phyloP scores from a whole-genome alignment of 2,888 invertebrate genomes.

The Ophion ventricosus region DNA sequence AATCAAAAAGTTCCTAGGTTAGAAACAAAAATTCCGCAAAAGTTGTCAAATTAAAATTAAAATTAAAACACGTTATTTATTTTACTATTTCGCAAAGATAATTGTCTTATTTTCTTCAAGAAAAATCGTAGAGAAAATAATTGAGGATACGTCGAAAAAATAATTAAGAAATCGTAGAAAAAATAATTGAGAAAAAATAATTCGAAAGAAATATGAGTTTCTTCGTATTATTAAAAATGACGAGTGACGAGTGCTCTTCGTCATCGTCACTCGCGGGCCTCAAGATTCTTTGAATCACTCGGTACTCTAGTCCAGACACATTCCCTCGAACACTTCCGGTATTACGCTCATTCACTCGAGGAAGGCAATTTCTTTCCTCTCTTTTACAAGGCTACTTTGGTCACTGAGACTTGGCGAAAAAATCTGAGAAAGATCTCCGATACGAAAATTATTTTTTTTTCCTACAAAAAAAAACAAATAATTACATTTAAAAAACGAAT shows the following conservation, averaged over 20 bases:
- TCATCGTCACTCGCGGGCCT: neutral
- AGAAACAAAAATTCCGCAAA: neutral
- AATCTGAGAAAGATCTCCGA: neutral
- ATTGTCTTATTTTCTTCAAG: neutral
- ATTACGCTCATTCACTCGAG: slow-evolving; percentile 21
- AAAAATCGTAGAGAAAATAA: neutral
- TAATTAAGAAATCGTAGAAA: no score
- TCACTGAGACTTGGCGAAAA: neutral
- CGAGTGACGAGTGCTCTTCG: neutral
- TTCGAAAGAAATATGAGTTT: neutral
- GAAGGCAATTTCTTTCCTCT: slow-evolving; percentile 7
- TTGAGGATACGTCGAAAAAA: neutral
- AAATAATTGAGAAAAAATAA: neutral
- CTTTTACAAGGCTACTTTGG: neutral
- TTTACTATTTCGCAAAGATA: neutral
- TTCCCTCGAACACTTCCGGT: slow-evolving; percentile 26
- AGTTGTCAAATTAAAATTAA: neutral
- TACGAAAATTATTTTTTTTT: neutral
- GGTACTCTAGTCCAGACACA: slow-evolving; percentile 24
- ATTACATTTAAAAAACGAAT: neutral
- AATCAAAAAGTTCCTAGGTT: neutral
- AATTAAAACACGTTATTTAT: neutral
- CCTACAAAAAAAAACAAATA: neutral
- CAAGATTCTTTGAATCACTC: slow-evolving; percentile 8
- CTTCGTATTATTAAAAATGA: neutral